Conservation (phyloP, 2,888 invertebrate genomes). For the Taphrorychus bicolor region DNA sequence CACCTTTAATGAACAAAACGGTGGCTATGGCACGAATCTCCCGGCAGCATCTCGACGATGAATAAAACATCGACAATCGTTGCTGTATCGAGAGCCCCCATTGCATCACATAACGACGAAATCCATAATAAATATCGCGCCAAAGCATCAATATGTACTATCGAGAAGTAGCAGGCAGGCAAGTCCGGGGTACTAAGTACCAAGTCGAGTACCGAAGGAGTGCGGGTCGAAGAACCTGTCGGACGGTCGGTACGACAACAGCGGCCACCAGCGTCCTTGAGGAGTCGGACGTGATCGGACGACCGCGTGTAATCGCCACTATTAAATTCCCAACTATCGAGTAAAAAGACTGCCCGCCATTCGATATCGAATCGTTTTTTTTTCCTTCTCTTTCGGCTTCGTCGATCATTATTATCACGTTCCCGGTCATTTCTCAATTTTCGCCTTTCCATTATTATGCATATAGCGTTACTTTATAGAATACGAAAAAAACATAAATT, state of each 20-base stretch:
- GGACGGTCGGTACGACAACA: slow-evolving; percentile 9
- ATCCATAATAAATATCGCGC: slow-evolving; percentile 4
- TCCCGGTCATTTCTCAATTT: slow-evolving; percentile 8
- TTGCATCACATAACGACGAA: slow-evolving; percentile 10
- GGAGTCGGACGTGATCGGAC: slow-evolving; percentile 34
- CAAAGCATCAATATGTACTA: slow-evolving; percentile 18
- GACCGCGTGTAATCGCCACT: slow-evolving; percentile 30
- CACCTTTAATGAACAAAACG: too few relatives aligned
- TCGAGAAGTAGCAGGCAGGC: not conserved
- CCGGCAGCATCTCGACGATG: not conserved
- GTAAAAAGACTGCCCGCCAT: slow-evolving; percentile 23
- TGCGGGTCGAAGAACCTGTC: slow-evolving; percentile 38
- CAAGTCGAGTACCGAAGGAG: slow-evolving; percentile 8
- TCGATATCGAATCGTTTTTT: slow-evolving; percentile 21
- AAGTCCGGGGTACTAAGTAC: not conserved
- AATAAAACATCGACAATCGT: not conserved
- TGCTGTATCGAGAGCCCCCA: not conserved
- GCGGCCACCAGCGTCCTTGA: slow-evolving; percentile 24
- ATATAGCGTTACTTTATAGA: too few relatives aligned
- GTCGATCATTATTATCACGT: slow-evolving; percentile 4
- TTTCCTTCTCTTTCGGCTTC: not conserved
- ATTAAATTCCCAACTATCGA: slow-evolving; percentile 31
- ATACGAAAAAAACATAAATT: too few relatives aligned
- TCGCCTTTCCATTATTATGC: not conserved
- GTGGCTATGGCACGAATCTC: slow-evolving; percentile 6